phyloP scores from a whole-genome alignment of 2,113 vertebrate species.

The Semnornis frantzii region DNA sequence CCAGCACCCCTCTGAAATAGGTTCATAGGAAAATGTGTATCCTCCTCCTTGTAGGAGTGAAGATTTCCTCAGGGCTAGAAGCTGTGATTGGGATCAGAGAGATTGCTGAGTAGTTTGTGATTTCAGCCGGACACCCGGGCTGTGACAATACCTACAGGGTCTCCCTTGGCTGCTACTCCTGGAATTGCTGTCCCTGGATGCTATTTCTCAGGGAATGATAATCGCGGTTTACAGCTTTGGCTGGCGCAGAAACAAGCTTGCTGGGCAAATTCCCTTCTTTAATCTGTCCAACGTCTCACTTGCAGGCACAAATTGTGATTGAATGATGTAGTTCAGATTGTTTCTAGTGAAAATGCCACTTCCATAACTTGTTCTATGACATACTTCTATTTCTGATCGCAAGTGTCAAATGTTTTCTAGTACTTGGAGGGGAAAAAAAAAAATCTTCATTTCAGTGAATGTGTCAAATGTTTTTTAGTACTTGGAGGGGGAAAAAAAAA shows the following conservation, averaged over 20 bases:
- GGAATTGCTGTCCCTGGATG: neutral
- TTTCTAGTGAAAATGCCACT: neutral
- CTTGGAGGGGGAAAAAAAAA: neutral
- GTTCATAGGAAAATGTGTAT: neutral
- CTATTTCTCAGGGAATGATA: neutral
- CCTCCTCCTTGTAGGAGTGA: neutral
- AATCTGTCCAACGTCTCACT: neutral
- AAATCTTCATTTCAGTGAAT: neutral
- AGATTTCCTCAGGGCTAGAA: constrained; percentile 36
- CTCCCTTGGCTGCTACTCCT: neutral
- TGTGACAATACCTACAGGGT: neutral
- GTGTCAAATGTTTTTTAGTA: constrained; percentile 10
- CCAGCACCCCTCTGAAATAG: neutral
- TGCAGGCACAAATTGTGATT: constrained; percentile 26
- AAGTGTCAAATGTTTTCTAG: constrained; percentile 18
- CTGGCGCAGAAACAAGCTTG: neutral
- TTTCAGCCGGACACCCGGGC: neutral
- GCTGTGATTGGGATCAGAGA: neutral
- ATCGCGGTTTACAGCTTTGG: neutral
- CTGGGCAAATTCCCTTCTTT: neutral
- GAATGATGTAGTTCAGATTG: constrained; percentile 35
- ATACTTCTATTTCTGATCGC: constrained; percentile 32
- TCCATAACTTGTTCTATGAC: constrained; percentile 4
- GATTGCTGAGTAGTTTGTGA: neutral
- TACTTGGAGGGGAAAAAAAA: neutral